Conservation (phyloP, 2,888 invertebrate genomes). For the Syrista parreyssii region DNA sequence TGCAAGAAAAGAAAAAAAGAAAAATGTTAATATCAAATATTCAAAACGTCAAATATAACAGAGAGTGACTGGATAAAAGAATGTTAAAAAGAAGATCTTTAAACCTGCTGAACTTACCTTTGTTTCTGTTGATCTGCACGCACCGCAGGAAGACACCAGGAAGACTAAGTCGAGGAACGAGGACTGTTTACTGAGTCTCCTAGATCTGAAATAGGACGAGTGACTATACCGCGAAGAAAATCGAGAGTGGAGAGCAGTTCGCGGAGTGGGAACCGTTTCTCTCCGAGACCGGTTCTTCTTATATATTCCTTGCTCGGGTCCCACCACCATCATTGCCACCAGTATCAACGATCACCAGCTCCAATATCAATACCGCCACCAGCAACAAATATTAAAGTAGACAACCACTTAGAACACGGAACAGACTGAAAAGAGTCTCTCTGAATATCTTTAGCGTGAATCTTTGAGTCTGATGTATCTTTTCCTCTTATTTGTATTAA, state of each 20-base stretch:
- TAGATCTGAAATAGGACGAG: conserved; percentile 6
- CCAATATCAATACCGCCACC: not conserved
- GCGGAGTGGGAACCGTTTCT: conserved; percentile 50
- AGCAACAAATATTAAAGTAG: not conserved
- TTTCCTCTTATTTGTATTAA: too few relatives aligned
- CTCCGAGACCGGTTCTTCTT: conserved; percentile 59
- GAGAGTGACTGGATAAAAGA: not conserved
- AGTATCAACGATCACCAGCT: not conserved
- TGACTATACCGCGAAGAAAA: conserved; percentile 32
- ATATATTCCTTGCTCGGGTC: conserved; percentile 35
- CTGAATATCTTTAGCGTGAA: not conserved
- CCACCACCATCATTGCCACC: not conserved
- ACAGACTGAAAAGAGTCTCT: not conserved
- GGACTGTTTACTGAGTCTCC: not conserved
- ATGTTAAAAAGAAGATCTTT: not conserved
- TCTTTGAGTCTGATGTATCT: not conserved
- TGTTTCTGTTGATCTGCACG: not conserved
- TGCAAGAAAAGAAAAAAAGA: too few relatives aligned
- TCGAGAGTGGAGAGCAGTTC: conserved; percentile 41
- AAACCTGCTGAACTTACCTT: not conserved
- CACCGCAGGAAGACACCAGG: not conserved
- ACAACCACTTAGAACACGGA: not conserved
- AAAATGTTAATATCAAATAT: too few relatives aligned
- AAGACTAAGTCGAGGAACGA: not conserved
- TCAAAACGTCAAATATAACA: not conserved